A percentile compares a stretch with the other conserved stretches of the same genome.
These are phyloP conservation scores for Macrophya alboannulata DNA, from an alignment of 2,888 invertebrate genomes.

Conservation along the genomic window DNA sequence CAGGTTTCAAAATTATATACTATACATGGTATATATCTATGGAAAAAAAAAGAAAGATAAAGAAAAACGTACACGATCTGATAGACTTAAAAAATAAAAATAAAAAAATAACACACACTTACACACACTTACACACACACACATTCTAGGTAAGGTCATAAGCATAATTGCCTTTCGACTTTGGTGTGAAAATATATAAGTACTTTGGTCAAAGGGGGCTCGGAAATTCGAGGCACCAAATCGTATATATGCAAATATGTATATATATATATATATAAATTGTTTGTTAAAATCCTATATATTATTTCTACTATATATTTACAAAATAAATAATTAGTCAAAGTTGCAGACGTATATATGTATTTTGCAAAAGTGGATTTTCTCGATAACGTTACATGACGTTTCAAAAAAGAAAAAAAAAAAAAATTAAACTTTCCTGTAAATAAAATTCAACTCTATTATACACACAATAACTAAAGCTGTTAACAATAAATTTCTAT, in stretches of 20 bases:
- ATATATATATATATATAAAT: neutral
- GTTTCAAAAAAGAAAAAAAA: neutral
- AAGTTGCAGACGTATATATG: too few relatives aligned
- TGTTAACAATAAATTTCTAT: conserved; percentile 16
- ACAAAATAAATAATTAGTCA: too few relatives aligned
- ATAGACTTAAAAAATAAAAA: neutral
- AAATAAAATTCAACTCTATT: conserved; percentile 13
- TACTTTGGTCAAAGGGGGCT: conserved; percentile 48
- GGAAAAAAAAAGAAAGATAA: neutral
- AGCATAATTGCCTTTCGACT: conserved; percentile 80
- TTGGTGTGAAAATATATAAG: conserved; percentile 78
- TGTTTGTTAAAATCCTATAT: too few relatives aligned
- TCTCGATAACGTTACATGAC: too few relatives aligned
- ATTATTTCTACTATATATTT: too few relatives aligned
- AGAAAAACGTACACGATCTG: conserved; percentile 12
- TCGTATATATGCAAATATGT: neutral
- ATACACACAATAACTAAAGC: neutral
- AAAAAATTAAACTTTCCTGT: conserved; percentile 1
- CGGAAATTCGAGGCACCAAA: conserved; percentile 7
- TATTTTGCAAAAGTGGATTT: too few relatives aligned
- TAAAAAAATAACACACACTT: conserved; percentile 63
- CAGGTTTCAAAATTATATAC: neutral
- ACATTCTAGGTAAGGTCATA: conserved; percentile 78
- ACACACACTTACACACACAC: conserved; percentile 33
- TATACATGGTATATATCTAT: too few relatives aligned